Percentiles rank a stretch among this genome's conserved stretches.
These are phyloP conservation scores for Sebastiscus albofasciatus DNA, from an alignment of 2,797 vertebrate species.

Conservation along the genomic window DNA sequence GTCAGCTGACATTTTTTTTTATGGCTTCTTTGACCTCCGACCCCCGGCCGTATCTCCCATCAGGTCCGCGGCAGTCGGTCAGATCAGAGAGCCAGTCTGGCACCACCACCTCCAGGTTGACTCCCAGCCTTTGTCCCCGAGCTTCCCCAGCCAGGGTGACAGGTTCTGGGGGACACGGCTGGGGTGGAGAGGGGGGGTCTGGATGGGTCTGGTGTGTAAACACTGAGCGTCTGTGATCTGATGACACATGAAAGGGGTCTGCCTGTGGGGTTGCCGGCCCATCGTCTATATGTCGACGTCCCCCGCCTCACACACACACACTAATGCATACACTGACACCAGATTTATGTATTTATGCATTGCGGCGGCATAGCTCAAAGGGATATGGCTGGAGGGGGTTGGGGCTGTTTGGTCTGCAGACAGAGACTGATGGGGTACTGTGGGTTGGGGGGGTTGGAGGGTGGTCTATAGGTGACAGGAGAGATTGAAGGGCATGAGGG, in stretches of 20 bases:
- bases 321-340: constrained; percentile 44
- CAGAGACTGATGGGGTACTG: constrained; percentile 62
- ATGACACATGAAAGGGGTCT: constrained; percentile 78
- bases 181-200: constrained; percentile 32
- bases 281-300: constrained; percentile 62
- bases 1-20: constrained; percentile 59
- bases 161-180: constrained; percentile 49
- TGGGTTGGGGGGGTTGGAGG: background rate
- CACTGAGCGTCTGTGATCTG: constrained; percentile 75
- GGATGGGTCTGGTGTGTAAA: constrained; percentile 71
- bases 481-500: constrained; percentile 55
- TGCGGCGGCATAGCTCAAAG: constrained; percentile 71
- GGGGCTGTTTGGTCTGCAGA: constrained; percentile 57
- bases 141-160: constrained; percentile 53
- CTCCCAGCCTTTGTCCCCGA: constrained; percentile 64
- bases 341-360: constrained; percentile 84
- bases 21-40: constrained; percentile 60
- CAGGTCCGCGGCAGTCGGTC: constrained; percentile 55
- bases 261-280: constrained; percentile 60
- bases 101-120: constrained; percentile 67
- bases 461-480: constrained; percentile 60
- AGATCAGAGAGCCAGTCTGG: constrained; percentile 74
- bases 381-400: constrained; percentile 54
- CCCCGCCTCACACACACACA: constrained; percentile 13
- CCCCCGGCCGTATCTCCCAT: constrained; percentile 59